A percentile compares a stretch with the other conserved stretches of the same genome.
phyloP scores from a whole-genome alignment of 1,140 invertebrate species.

The Arion vulgaris region DNA sequence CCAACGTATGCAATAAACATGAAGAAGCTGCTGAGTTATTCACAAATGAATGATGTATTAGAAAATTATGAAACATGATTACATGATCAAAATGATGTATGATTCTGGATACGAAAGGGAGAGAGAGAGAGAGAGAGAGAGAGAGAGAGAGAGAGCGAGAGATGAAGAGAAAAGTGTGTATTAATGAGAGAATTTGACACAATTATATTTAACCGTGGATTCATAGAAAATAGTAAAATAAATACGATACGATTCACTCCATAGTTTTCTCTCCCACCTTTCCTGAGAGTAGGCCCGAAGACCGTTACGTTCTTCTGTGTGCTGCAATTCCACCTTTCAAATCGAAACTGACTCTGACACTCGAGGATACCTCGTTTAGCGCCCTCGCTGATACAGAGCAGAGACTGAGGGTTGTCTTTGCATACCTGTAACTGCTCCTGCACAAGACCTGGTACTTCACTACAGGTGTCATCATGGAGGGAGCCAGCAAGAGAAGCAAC shows the following conservation, averaged over 20 bases:
- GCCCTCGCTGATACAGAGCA: slow-evolving; percentile 64
- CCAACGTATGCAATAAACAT: no score
- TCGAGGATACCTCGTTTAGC: slow-evolving; percentile 66
- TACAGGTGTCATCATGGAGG: slow-evolving; percentile 72
- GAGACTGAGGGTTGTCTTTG: slow-evolving; percentile 67
- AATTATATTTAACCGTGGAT: no score
- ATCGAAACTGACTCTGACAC: slow-evolving; percentile 69
- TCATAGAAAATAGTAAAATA: no score
- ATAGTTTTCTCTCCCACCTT: no score
- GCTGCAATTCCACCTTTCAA: slow-evolving; percentile 71
- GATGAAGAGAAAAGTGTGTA: no score
- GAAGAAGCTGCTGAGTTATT: no score
- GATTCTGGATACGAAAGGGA: neutral
- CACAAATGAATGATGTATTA: neutral
- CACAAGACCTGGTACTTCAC: slow-evolving; percentile 73
- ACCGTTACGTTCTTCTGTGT: slow-evolving; percentile 70
- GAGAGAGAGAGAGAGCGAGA: no score
- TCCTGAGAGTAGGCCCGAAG: slow-evolving; percentile 86
- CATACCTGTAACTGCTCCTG: slow-evolving; percentile 65
- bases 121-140: slow-evolving; percentile 7
- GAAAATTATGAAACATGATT: neutral
- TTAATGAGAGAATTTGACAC: no score
- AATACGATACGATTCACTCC: no score
- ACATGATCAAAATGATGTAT: no score
- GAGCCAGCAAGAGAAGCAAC: slow-evolving; percentile 71